Evolutionary conservation across 2,888 invertebrate genomes (phyloP), one percentile per base, ranked within the genome.

Genomic region (Cephus pulcher): DNA sequence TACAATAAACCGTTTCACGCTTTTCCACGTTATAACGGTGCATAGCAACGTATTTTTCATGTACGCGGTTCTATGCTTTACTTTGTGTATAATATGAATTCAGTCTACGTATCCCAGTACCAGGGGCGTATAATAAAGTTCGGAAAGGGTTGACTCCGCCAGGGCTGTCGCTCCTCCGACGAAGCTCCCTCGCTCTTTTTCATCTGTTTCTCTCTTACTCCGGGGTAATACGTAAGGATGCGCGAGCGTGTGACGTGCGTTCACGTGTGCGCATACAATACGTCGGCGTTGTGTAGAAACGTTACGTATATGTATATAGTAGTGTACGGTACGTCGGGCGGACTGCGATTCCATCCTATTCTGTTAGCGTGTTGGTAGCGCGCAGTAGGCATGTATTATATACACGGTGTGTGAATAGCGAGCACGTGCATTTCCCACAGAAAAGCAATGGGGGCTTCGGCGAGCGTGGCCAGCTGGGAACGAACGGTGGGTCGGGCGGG

Each of bases 401-500:
- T 71, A 34, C 69, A n/a, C 78, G 80, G 82, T 88, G 88, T 88
- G 88, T 88, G 88, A 90, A 90, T 90, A 89, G 88, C 84, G 86
- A 89, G 88, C 90, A 90, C 90, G 90, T 90, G 90, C 88, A 90
- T 90, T 90, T 90, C 90, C 90, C 90, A 90, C 90, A 90, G 90
- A 89, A 90, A 89, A 87, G 88, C 89, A 88, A 88, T 85, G 86
- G 88, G 90, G 88, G 86, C 87, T 86, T 88, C 81, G 83, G 77
- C 78, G 82, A 82, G 83, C 78, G 79, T 83, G 82, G 68, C 75
- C 69, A 69, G 74, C 74, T 75, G 76, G 74, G 74, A 74, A 74
- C n/a, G 74, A 74, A 74, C 74, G 74, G 74, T 74, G 37, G 74
- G 74, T 23, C 30, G 74, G 33, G 34, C 30, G 74, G 33, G 34